phyloP scores from a whole-genome alignment of 2,888 invertebrate genomes.

The Andrena dorsata region DNA sequence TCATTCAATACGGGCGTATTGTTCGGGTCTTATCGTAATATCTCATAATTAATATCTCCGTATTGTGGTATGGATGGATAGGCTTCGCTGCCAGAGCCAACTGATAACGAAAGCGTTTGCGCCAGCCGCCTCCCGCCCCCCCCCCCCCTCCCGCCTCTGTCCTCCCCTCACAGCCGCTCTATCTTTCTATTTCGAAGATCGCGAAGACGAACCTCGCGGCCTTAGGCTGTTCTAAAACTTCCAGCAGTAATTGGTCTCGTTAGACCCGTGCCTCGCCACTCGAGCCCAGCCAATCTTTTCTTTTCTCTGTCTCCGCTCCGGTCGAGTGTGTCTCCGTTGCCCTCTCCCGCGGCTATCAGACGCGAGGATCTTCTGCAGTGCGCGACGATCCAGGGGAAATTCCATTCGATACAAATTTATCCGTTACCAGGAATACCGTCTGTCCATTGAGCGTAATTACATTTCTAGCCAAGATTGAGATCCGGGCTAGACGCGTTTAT shows the following conservation, averaged over 20 bases:
- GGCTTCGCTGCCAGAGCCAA: constrained; percentile 83
- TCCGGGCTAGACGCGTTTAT: constrained; percentile 54
- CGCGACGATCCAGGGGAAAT: constrained; percentile 33
- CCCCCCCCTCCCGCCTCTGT: constrained; percentile 23
- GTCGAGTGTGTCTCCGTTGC: not conserved
- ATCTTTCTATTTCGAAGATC: constrained; percentile 55
- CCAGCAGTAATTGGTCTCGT: constrained; percentile 3
- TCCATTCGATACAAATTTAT: constrained; percentile 56
- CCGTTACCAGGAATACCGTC: constrained; percentile 46
- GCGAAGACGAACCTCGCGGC: constrained; percentile 25
- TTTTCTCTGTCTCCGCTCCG: not conserved
- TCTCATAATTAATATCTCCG: constrained; percentile 85
- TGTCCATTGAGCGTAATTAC: constrained; percentile 66
- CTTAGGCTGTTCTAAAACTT: constrained; percentile 13
- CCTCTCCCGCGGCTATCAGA: not conserved
- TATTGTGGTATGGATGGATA: constrained; percentile 85
- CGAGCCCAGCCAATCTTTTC: not conserved
- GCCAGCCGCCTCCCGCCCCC: constrained; percentile 68
- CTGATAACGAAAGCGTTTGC: constrained; percentile 83
- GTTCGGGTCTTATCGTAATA: constrained; percentile 85
- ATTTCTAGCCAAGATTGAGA: constrained; percentile 63
- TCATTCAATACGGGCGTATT: constrained; percentile 85
- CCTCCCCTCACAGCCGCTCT: constrained; percentile 24
- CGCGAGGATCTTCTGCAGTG: not conserved
- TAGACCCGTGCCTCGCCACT: not conserved